These are phyloP conservation scores for Spheniscus humboldti DNA, from an alignment of 2,797 vertebrate species.

Conservation along the genomic window DNA sequence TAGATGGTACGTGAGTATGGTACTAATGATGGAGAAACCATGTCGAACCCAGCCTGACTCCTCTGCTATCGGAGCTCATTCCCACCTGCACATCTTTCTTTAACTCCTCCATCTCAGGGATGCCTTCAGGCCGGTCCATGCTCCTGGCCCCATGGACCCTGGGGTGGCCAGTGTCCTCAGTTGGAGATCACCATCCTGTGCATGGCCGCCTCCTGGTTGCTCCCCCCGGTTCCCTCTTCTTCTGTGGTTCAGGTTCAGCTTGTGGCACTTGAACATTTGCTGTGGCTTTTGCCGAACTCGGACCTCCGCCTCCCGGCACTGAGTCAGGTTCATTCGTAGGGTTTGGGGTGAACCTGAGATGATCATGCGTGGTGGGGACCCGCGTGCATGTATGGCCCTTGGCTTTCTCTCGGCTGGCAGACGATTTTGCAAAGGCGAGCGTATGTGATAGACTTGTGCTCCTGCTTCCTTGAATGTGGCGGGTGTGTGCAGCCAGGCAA, in stretches of 20 bases:
- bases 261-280: neutral
- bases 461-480: neutral
- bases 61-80: neutral
- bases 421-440: neutral
- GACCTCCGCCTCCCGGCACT: accelerated
- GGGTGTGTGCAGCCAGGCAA: neutral
- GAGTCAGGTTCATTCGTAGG: neutral
- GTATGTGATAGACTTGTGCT: neutral
- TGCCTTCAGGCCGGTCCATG: neutral
- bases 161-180: neutral
- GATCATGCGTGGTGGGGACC: accelerated
- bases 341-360: neutral
- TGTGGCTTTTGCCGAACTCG: neutral
- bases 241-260: neutral
- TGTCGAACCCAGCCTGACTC: neutral
- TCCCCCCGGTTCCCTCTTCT: neutral
- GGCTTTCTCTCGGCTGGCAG: neutral
- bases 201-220: neutral
- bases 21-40: neutral
- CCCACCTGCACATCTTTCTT: neutral
- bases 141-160: neutral
- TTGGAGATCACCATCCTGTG: neutral
- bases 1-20: too few species aligned
- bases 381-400: neutral
- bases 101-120: neutral